phyloP scores from a whole-genome alignment of 2,888 invertebrate genomes.

The Boloria euphrosyne region DNA sequence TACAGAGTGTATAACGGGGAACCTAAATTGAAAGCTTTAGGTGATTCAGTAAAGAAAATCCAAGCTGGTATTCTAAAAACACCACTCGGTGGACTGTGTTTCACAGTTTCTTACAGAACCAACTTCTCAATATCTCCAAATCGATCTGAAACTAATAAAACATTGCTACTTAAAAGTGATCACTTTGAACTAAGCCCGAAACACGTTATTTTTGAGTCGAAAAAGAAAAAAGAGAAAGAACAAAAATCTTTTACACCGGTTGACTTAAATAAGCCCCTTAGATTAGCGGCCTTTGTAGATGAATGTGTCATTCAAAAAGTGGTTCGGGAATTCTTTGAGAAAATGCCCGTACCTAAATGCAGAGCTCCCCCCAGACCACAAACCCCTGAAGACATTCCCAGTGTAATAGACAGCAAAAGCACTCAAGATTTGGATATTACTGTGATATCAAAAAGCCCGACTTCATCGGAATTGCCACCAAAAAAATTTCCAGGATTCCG shows the following conservation, averaged over 20 bases:
- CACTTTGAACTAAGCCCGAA: conserved; percentile 92
- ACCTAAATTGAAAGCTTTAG: conserved; percentile 87
- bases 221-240: conserved; percentile 82
- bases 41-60: conserved; percentile 91
- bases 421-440: conserved; percentile 64
- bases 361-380: conserved; percentile 68
- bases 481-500: conserved; percentile 72
- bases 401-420: conserved; percentile 56
- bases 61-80: conserved; percentile 94
- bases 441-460: conserved; percentile 64
- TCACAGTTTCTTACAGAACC: conserved; percentile 93
- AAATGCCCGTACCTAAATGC: conserved; percentile 65
- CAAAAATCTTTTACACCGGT: conserved; percentile 61
- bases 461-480: conserved; percentile 68
- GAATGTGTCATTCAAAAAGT: conserved; percentile 61
- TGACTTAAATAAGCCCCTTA: conserved; percentile 87
- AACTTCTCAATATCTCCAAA: conserved; percentile 96
- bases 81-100: conserved; percentile 91
- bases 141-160: conserved; percentile 85
- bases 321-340: conserved; percentile 65
- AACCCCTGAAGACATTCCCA: conserved; percentile 43
- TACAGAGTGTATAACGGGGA: conserved; percentile 93
- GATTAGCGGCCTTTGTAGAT: conserved; percentile 90
- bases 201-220: conserved; percentile 81
- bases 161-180: conserved; percentile 94